Percentiles rank a stretch among this genome's conserved stretches.
Evolutionary conservation across 2,888 invertebrate genomes (phyloP).

Genomic region (Eupithecia tripunctaria): DNA sequence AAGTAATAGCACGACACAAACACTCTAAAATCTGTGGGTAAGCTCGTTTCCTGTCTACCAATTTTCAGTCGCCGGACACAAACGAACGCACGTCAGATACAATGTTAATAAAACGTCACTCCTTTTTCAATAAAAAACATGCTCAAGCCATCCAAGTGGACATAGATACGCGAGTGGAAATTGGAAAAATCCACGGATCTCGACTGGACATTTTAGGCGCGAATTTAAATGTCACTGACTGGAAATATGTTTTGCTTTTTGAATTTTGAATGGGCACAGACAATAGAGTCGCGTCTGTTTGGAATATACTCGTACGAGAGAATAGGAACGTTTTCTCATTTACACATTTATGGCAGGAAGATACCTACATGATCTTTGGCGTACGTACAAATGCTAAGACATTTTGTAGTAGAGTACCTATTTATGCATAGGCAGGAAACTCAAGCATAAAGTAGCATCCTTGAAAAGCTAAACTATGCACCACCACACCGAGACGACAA

Average conservation of each 20-base stretch:
- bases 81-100: conserved; percentile 39
- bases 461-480: background rate
- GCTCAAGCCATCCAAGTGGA: conserved; percentile 63
- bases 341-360: background rate
- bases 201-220: conserved; percentile 36
- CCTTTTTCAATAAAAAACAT: conserved; percentile 48
- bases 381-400: background rate
- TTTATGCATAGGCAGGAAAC: background rate
- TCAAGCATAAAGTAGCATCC: background rate
- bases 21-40: background rate
- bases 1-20: background rate
- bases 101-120: conserved; percentile 53
- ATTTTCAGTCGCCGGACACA: conserved; percentile 37
- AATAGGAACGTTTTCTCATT: background rate
- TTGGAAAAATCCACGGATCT: conserved; percentile 72
- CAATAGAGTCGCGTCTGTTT: conserved; percentile 15
- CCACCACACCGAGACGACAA: conserved; percentile 7
- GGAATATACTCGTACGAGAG: background rate
- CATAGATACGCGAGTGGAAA: conserved; percentile 71
- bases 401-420: background rate
- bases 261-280: conserved; percentile 23
- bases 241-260: conserved; percentile 31
- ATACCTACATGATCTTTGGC: background rate
- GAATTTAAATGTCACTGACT: conserved; percentile 24
- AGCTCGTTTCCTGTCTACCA: conserved; percentile 22